These are phyloP conservation scores for Bellardia pandia DNA, from an alignment of 2,888 invertebrate species.

Conservation along the genomic window DNA sequence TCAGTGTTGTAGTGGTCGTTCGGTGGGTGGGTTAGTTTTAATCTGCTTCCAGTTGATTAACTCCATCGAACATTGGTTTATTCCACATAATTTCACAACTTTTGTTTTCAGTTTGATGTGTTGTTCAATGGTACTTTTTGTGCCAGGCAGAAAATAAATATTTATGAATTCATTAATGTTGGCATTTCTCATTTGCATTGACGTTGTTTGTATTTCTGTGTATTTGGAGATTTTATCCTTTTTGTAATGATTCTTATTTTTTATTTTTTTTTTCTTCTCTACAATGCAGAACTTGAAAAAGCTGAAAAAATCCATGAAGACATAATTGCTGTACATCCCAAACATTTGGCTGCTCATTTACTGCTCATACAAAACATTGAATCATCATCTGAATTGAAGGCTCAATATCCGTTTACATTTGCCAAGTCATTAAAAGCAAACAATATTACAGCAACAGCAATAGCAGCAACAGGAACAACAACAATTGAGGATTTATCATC, in stretches of 20 bases:
- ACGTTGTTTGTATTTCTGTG: constrained; percentile 9
- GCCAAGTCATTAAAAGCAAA: constrained; percentile 84
- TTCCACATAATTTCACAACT: constrained; percentile 65
- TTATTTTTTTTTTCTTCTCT: constrained; percentile 49
- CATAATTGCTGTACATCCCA: constrained; percentile 88
- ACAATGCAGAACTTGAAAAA: constrained; percentile 86
- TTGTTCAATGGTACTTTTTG: neutral
- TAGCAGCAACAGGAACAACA: constrained; percentile 61
- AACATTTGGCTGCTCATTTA: constrained; percentile 90
- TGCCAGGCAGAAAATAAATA: neutral
- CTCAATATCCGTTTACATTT: constrained; percentile 84
- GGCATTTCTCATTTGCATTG: constrained; percentile 1
- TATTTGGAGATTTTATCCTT: constrained; percentile 1
- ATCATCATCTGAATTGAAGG: constrained; percentile 81
- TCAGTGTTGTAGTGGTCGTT: constrained; percentile 13
- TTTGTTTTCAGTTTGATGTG: constrained; percentile 10
- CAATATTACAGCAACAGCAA: constrained; percentile 74
- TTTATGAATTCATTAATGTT: constrained; percentile 30
- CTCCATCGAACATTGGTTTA: constrained; percentile 57
- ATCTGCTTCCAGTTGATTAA: constrained; percentile 63
- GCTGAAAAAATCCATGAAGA: constrained; percentile 91
- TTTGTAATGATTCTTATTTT: constrained; percentile 44
- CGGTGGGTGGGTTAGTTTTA: constrained; percentile 66
- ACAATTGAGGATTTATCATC: constrained; percentile 54
- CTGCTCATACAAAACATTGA: constrained; percentile 92